Evolutionary conservation across 2,888 invertebrate genomes (phyloP), one percentile per base, ranked within the genome.

Genomic region (Rotaria magnacalcarata): DNA sequence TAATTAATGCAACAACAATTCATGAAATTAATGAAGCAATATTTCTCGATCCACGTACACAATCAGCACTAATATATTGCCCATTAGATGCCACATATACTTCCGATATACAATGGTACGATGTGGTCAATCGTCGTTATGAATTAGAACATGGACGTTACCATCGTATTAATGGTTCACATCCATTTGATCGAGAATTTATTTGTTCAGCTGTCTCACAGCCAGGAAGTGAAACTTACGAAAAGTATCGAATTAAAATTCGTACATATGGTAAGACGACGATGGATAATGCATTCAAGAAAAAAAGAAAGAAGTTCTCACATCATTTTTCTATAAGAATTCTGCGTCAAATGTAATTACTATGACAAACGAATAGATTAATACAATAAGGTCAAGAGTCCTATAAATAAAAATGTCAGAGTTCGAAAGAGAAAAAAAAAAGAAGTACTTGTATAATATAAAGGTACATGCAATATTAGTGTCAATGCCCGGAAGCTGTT

Each of bases 191-290:
- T 80, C 21, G 75, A 8, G 75, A 47, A 80, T 80, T 80, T 24
- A 80, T 80, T 41, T 80, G 75, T 14, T 80, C 75, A 43, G 24
- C 47, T 24, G 11, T 47, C 0, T 47, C 41, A 19, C 11, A 67
- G 34, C 4, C 34, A 2, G 67, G 67, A 34, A 27, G 16, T 67
- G 67, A 27, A 67, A 43, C 8, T 24, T 8, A 80, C 5, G 75
- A 80, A 80, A 80, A 47, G 24, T 80, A 80, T 47, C 41, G 75
- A 80, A 80, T 80, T 10, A 80, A 80, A 80, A 80, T 80, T 80
- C 75, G 75, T 24, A 80, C 75, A 24, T 80, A 80, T 80, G 75
- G 75, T 80, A 80, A 43, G 41, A 52, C 52, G 3, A 52, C 14
- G 1, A 3, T 16, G 2, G 8, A 52, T 52, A 52, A 52, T 16